Evolutionary conservation across 2,797 vertebrate genomes (phyloP).

Genomic region (Syncerus caffer): DNA sequence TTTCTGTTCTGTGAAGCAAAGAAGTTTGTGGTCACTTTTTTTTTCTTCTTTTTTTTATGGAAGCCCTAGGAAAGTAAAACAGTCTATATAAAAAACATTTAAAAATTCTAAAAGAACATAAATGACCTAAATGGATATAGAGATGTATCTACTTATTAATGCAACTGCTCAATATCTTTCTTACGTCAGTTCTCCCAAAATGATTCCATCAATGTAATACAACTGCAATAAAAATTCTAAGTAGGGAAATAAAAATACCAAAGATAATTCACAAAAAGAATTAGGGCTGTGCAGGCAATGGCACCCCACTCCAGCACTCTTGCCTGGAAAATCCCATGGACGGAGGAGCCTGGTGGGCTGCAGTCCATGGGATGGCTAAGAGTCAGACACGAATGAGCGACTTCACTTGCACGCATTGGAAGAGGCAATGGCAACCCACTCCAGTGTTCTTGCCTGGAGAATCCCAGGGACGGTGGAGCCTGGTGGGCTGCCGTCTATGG

Average conservation of each 20-base stretch:
- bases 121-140: background rate
- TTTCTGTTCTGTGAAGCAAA: background rate
- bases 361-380: rapidly evolving
- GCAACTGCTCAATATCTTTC: background rate
- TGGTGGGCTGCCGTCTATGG: too few species aligned
- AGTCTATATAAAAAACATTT: too few species aligned
- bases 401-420: too few species aligned
- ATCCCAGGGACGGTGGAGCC: too few species aligned
- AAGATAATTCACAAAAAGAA: background rate
- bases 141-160: background rate
- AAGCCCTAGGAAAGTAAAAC: background rate
- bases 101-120: background rate
- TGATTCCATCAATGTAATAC: background rate
- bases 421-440: too few species aligned
- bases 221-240: background rate
- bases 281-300: background rate
- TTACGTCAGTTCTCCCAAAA: background rate
- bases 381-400: too few species aligned
- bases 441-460: too few species aligned
- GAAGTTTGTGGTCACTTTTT: background rate
- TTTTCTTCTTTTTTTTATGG: background rate
- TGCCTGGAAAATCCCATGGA: too few species aligned
- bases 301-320: too few species aligned
- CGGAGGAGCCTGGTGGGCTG: too few species aligned
- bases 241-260: background rate